Evolutionary conservation across 2,113 vertebrate genomes (phyloP).

Genomic region (Oceanodroma tethys): DNA sequence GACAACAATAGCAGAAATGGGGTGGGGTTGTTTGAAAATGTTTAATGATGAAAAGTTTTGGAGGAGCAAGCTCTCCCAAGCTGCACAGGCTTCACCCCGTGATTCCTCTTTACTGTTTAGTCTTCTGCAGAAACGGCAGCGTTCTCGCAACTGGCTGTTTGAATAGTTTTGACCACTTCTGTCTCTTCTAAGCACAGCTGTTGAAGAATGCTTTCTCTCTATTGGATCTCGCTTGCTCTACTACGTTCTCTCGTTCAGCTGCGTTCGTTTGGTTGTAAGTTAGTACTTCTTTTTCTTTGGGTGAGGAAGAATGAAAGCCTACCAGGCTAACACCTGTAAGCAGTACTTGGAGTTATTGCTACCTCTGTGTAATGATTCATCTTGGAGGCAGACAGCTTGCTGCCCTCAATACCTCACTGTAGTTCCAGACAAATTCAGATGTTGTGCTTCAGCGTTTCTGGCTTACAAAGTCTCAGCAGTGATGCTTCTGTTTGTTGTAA

Average conservation of each 20-base stretch:
- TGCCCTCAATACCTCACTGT: not conserved
- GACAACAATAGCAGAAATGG: conserved; percentile 19
- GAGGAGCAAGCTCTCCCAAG: not conserved
- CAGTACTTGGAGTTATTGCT: not conserved
- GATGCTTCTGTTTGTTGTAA: not conserved
- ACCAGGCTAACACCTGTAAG: not conserved
- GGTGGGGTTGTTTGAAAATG: conserved; percentile 32
- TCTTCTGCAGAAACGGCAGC: not conserved
- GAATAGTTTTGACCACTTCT: not conserved
- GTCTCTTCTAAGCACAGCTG: not conserved
- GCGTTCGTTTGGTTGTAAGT: not conserved
- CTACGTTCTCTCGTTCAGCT: not conserved
- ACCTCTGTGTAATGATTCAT: not conserved
- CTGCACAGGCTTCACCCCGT: not conserved
- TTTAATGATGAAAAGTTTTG: not conserved
- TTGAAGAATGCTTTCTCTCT: not conserved
- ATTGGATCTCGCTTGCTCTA: accelerated
- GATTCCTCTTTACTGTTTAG: accelerated
- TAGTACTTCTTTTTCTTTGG: not conserved
- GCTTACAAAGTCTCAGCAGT: not conserved
- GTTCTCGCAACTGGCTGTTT: not conserved
- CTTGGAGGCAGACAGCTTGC: not conserved
- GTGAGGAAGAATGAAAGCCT: not conserved
- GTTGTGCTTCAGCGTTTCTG: not conserved
- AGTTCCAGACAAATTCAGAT: not conserved